Base-by-base conservation (phyloP, 53 echinoderm and acorn worm species). In the Astropecten irregularis region DNA sequence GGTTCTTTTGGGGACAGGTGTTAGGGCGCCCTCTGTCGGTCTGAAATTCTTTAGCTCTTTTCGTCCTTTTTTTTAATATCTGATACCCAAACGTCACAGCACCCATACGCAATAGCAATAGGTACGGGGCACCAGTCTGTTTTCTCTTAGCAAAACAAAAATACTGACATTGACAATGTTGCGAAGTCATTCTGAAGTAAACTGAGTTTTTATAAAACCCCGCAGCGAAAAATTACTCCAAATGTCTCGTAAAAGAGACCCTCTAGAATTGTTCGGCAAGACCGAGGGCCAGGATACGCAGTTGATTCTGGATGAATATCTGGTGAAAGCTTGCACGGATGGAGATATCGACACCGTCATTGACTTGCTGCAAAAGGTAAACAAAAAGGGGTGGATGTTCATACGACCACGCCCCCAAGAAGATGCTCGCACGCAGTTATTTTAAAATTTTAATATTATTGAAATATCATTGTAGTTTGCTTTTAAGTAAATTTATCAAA, bases 341-440 rank as follows among this genome's bases (percentile, higher is more conserved):
- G 91, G 89, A 49, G 89, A 91, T 53, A 91, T 86, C 14, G 95
- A 95, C 65, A 86, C 68, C 11, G 95, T 89, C 44, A 95, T 95
- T 29, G 95, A 95, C 63, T 66, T 95, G 40, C 49, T 95, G 42
- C 92, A 90, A 83, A 95, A 95, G 57, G 74, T 74, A 56, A 25
- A 18, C 8, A 47, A 21, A 27, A 13, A 3, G 16, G 11, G n/a
- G n/a, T n/a, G n/a, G n/a, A n/a, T n/a, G n/a, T n/a, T 23, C 33
- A 4, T 22, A 38, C 5, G 15, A 0, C n/a, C 14, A 4, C 13
- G 28, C 13, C 54, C 19, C 36, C 55, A 73, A 54, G 16, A 33
- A 13, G 25, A 33, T 73, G 19, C 10, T 13, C 4, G 35, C 10
- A 27, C 28, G 27, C 6, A 21, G 27, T 3, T 21, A 3, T 9